phyloP scores from a whole-genome alignment of 2,113 vertebrate genomes.

The Ondatra zibethicus region DNA sequence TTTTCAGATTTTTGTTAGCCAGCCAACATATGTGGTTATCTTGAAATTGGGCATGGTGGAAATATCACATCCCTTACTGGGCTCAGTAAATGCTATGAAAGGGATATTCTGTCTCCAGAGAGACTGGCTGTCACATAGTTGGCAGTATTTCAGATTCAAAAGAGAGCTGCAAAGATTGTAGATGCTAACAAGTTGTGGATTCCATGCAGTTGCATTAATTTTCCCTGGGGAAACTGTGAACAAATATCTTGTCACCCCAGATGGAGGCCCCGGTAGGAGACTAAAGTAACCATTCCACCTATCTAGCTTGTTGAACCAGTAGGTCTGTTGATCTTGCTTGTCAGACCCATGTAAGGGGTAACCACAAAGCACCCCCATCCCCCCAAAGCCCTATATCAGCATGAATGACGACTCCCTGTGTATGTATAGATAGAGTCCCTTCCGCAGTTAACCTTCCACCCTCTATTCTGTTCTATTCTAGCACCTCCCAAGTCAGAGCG shows the following conservation, averaged over 20 bases:
- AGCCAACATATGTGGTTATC: background rate
- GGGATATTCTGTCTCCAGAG: background rate
- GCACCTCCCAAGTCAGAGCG: background rate
- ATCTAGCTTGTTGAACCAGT: background rate
- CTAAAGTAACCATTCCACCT: background rate
- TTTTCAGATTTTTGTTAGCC: background rate
- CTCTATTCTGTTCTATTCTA: background rate
- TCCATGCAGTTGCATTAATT: background rate
- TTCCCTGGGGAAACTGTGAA: background rate
- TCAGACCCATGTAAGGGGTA: background rate
- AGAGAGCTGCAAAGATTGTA: background rate
- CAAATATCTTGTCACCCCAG: background rate
- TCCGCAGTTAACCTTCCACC: background rate
- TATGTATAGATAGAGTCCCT: too few species aligned
- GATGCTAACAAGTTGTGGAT: background rate
- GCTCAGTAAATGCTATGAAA: background rate
- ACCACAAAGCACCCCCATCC: background rate
- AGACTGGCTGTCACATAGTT: background rate
- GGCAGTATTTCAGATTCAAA: background rate
- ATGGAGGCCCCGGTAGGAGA: background rate
- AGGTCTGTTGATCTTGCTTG: background rate
- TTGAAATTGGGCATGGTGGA: background rate
- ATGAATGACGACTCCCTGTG: background rate
- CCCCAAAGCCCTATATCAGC: background rate
- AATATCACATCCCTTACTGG: background rate